Evolutionary conservation across 2,888 invertebrate species (phyloP), one percentile per base, ranked within the genome.

Genomic region (Plutella xylostella): DNA sequence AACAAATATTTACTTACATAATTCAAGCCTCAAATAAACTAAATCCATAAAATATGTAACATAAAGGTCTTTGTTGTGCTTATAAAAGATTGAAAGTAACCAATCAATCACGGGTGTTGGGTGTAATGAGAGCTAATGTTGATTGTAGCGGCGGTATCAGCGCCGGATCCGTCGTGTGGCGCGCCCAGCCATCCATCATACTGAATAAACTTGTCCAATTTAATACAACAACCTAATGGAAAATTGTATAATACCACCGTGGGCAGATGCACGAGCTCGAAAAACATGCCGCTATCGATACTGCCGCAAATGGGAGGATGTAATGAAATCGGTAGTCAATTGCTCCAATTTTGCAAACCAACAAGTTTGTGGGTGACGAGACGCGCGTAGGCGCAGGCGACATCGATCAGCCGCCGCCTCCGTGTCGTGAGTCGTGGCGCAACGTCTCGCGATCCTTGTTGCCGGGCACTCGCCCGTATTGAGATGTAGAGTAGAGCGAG

Each of bases 311-410:
- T 25, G 25, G 25, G 25, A 25, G 25, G 9, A 9, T 9, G 25
- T 25, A 9, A 7, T 7, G 25, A 25, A 25, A 33, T 51, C 61
- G 62, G 70, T 68, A 71, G 69, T 12, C 68, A 61, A 71, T 62
- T 72, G 76, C 71, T 76, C 78, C 56, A 77, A 75, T 71, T 78
- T 59, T 7, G 61, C 61, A 70, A 64, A 76, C 76, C 71, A 71
- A 77, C 68, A 76, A 77, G 65, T 43, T 51, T 50, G 76, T 76
- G 69, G 77, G 76, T 67, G 77, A 70, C 19, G 14, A 9, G 38
- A 14, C 15, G 17, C 19, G 35, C 41, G 41, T 41, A 18, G 41
- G 41, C 41, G 41, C 28, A 9, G 41, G n/a, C n/a, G n/a, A n/a
- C 22, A 39, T 39, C 39, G 25, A 39, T 39, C 41, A 41, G 41